A percentile compares a stretch with the other conserved stretches of the same genome.
phyloP scores from a whole-genome alignment of 2,888 invertebrate genomes.

The Allolobophora icterica region DNA sequence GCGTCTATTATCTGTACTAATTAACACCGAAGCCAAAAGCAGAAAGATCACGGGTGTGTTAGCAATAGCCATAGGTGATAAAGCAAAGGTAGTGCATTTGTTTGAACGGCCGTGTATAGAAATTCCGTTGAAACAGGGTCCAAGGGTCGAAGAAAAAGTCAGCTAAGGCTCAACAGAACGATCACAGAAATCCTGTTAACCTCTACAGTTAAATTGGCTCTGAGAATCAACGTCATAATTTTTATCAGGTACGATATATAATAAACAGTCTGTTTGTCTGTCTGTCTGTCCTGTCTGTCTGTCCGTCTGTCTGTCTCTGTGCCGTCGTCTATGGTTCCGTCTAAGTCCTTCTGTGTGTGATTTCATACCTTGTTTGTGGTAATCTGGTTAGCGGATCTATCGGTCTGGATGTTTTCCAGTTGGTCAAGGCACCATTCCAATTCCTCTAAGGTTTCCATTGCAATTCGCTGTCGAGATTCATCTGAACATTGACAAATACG shows the following conservation, averaged over 20 bases:
- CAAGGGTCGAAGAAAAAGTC: too few relatives aligned
- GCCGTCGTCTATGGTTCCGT: too few relatives aligned
- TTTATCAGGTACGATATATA: too few relatives aligned
- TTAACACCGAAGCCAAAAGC: neutral
- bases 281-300: too few relatives aligned
- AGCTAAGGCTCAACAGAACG: too few relatives aligned
- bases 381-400: conserved; percentile 99
- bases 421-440: conserved; percentile 99
- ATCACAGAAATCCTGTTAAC: too few relatives aligned
- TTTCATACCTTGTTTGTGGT: conserved; percentile 93
- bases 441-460: conserved; percentile 95
- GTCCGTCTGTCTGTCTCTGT: too few relatives aligned
- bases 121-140: neutral
- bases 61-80: neutral
- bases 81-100: neutral
- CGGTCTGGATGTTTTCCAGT: conserved; percentile 98
- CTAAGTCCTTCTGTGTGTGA: neutral
- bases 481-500: conserved; percentile 68
- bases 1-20: too few relatives aligned
- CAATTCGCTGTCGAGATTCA: conserved; percentile 89
- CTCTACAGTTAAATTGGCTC: too few relatives aligned
- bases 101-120: neutral
- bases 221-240: too few relatives aligned
- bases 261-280: too few relatives aligned
- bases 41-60: neutral